Evolutionary conservation across 2,797 vertebrate genomes (phyloP), one percentile per base, ranked within the genome.

Genomic region (Phataginus tetradactyla): DNA sequence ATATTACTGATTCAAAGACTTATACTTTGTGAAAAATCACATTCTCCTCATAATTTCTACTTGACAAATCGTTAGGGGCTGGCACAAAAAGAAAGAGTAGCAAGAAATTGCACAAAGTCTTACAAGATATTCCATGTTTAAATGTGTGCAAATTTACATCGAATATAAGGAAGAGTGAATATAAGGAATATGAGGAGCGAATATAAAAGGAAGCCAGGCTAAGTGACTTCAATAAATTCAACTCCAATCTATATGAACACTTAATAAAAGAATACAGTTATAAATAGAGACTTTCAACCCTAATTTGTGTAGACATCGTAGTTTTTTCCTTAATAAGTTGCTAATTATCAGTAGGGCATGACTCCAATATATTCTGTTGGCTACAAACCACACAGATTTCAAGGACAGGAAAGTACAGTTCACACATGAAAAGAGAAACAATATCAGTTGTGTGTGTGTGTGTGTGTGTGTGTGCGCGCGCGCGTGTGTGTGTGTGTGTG

Each of bases 351-450:
- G 49, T 53, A 96, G 42, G 42, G 37, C 51, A 83, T 81, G 20
- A 95, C 72, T 93, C 53, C 68, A 95, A 72, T 57, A 15, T 66
- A 37, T 23, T 88, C 49, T 80, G 34, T 86, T 74, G 85, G 11
- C 42, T 59, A 80, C 42, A 72, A n/a, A 80, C 61, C 27, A 74
- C 45, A 27, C 6, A 81, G 34, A 90, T 75, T 83, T 92, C 39
- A 78, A 95, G 45, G 68, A 78, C 7, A 94, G 53, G 15, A 72
- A 96, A 83, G 34, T 21, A 89, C 4, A 80, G 21, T 80, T 90
- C 61, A 15, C 88, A 71, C 9, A 77, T 55, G 18, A 89, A 83
- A 95, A 90, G n/a, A 85, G 53, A 90, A 90, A 85, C 45, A 91
- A 55, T 32, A 18, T 7, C 39, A 80, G 32, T 27, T n/a, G 3